Conservation (phyloP, 2,113 vertebrate genomes). For the Dicentrarchus labrax region DNA sequence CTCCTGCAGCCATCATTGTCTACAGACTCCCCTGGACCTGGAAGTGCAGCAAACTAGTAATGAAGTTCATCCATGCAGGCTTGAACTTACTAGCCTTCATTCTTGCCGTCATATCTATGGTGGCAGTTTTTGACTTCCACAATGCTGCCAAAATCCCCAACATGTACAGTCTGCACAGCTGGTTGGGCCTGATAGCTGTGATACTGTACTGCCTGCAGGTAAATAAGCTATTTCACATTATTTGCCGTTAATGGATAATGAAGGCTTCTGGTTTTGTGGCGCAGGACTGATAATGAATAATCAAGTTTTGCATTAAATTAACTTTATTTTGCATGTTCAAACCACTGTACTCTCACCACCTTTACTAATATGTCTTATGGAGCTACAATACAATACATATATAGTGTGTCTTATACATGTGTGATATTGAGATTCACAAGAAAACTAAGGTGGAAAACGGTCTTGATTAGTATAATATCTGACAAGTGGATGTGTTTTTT, state of each 20-base stretch:
- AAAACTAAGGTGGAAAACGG: not conserved
- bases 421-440: too few species aligned
- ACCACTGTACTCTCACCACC: too few species aligned
- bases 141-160: slow-evolving; percentile 89
- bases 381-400: not conserved
- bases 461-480: slow-evolving; percentile 13
- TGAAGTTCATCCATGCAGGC: slow-evolving; percentile 96
- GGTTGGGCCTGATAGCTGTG: slow-evolving; percentile 91
- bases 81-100: slow-evolving; percentile 88
- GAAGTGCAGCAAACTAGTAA: slow-evolving; percentile 92
- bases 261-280: not conserved
- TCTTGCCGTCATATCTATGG: slow-evolving; percentile 87
- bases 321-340: not conserved
- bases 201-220: slow-evolving; percentile 91
- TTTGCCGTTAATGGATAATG: not conserved
- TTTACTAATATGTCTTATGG: not conserved
- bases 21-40: slow-evolving; percentile 98
- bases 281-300: not conserved
- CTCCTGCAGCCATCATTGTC: slow-evolving; percentile 83
- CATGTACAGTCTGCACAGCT: slow-evolving; percentile 99
- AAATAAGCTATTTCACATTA: slow-evolving; percentile 52
- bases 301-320: not conserved
- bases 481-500: slow-evolving; percentile 9
- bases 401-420: too few species aligned
- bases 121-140: slow-evolving; percentile 94